Evolutionary conservation across 2,797 vertebrate species (phyloP).

Genomic region (Octomys mimax): DNA sequence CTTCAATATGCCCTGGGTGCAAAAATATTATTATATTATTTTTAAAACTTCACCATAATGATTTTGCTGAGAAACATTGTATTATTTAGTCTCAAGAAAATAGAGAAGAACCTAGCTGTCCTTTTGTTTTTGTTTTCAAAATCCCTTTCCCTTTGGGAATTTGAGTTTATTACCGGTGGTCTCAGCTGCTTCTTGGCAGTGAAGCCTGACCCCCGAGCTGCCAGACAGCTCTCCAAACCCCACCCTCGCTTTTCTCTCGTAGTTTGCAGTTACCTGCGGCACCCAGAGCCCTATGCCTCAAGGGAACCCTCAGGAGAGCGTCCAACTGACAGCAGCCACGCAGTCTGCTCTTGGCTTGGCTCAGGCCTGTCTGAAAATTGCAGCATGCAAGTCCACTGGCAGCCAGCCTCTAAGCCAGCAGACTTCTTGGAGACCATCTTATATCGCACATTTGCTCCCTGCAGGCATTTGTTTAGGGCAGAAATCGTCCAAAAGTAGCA

Average conservation of each 20-base stretch:
- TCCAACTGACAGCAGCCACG: neutral
- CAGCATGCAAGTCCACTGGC: neutral
- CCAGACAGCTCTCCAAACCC: conserved; percentile 55
- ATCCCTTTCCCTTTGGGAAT: conserved; percentile 59
- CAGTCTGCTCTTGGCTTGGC: conserved; percentile 40
- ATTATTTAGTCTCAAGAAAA: conserved; percentile 44
- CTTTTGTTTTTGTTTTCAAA: neutral
- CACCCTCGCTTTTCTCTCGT: conserved; percentile 45
- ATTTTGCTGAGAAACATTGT: conserved; percentile 23
- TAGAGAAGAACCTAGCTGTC: neutral
- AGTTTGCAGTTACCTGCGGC: conserved; percentile 57
- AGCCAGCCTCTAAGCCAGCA: conserved; percentile 67
- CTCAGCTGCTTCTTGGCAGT: conserved; percentile 79
- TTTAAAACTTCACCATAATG: conserved; percentile 46
- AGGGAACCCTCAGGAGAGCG: conserved; percentile 46
- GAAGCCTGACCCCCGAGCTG: conserved; percentile 66
- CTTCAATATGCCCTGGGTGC: conserved; percentile 7
- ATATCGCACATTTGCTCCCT: conserved; percentile 52
- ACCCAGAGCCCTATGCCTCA: conserved; percentile 40
- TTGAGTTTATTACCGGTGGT: conserved; percentile 73
- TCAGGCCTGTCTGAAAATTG: neutral
- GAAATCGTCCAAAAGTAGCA: conserved; percentile 29
- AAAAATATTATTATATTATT: conserved; percentile 29
- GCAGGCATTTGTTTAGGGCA: conserved; percentile 27
- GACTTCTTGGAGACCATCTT: conserved; percentile 24